Conservation (phyloP, 2,888 invertebrate genomes). For the Agrilus mali region DNA sequence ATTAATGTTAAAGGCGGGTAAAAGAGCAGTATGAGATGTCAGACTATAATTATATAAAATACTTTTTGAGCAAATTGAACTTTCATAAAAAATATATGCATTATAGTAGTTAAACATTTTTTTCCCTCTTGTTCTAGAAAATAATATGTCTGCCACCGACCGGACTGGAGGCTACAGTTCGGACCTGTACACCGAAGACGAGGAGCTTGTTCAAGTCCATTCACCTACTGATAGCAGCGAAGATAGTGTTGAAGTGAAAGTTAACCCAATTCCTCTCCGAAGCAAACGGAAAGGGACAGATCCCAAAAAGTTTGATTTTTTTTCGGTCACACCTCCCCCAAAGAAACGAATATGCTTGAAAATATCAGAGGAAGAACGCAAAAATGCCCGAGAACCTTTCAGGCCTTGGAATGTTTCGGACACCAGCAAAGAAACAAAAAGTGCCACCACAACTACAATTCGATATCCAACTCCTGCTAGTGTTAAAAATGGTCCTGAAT, state of each 20-base stretch:
- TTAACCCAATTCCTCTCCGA: conserved; percentile 43
- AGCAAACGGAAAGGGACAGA: conserved; percentile 58
- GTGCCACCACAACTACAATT: background rate
- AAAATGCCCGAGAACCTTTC: conserved; percentile 34
- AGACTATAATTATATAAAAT: too few species aligned
- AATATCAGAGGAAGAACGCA: conserved; percentile 21
- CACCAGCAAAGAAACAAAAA: conserved; percentile 4
- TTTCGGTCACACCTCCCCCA: conserved; percentile 41
- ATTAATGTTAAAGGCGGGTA: too few species aligned
- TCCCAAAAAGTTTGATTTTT: conserved; percentile 45
- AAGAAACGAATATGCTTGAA: conserved; percentile 58
- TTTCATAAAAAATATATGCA: too few species aligned
- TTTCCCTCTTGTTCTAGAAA: too few species aligned
- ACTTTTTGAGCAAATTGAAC: too few species aligned
- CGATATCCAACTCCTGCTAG: too few species aligned
- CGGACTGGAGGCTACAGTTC: too few species aligned
- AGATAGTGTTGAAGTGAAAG: conserved; percentile 52
- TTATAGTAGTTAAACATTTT: too few species aligned
- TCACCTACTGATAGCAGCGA: conserved; percentile 54
- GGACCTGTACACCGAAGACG: conserved; percentile 37
- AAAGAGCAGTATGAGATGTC: too few species aligned
- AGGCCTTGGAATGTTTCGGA: conserved; percentile 49
- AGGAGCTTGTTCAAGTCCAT: conserved; percentile 36
- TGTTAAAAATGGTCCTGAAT: too few species aligned
- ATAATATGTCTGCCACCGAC: too few species aligned